Conservation (phyloP, 1,140 invertebrate genomes). For the Leptinotarsa lineolata region DNA sequence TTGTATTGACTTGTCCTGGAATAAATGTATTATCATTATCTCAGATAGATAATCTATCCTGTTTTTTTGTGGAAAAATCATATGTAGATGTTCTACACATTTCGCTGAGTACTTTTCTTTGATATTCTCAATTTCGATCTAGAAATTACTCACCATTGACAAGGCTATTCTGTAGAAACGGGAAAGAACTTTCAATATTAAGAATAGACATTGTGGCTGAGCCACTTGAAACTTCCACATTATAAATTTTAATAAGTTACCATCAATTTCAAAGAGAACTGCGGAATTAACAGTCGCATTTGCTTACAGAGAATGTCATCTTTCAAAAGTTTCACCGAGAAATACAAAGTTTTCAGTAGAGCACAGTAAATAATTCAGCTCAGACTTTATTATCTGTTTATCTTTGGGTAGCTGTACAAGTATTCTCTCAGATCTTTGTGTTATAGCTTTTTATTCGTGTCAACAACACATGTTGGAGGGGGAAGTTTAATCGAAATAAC, state of each 20-base stretch:
- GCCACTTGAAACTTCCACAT: conserved; percentile 17
- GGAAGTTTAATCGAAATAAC: too few relatives aligned
- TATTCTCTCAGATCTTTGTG: background rate
- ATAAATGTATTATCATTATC: too few relatives aligned
- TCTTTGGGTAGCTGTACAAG: background rate
- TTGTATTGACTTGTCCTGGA: too few relatives aligned
- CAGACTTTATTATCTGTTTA: conserved; percentile 7
- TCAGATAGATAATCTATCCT: too few relatives aligned
- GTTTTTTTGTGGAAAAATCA: too few relatives aligned
- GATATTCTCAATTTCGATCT: too few relatives aligned
- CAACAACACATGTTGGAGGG: background rate
- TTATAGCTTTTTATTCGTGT: background rate
- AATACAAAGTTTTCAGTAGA: conserved; percentile 17
- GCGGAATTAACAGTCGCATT: conserved; percentile 28
- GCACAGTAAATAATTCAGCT: conserved; percentile 16
- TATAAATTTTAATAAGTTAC: conserved; percentile 32
- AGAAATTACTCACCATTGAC: too few relatives aligned
- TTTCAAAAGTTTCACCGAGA: conserved; percentile 25
- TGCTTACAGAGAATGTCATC: conserved; percentile 24
- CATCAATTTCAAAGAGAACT: conserved; percentile 26
- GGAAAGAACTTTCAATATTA: background rate
- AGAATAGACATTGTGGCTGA: conserved; percentile 18
- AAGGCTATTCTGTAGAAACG: background rate
- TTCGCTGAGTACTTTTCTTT: too few relatives aligned
- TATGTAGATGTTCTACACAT: too few relatives aligned